These are phyloP conservation scores for Saccostrea glomerata DNA, from an alignment of 1,140 invertebrate species.

Conservation along the genomic window DNA sequence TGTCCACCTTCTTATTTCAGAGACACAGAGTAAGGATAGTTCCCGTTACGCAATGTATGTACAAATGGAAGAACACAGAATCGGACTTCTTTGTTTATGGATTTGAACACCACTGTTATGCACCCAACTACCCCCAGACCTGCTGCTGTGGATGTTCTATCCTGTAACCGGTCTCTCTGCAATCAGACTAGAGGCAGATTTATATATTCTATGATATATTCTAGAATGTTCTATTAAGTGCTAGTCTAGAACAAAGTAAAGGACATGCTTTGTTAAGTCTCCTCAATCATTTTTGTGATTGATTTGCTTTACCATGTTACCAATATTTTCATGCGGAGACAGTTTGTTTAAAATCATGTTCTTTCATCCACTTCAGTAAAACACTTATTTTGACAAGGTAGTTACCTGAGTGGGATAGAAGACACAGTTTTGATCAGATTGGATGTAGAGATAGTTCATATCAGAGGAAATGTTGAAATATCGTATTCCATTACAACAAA, in stretches of 20 bases:
- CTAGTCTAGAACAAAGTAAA: neutral
- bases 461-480: too few relatives aligned
- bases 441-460: too few relatives aligned
- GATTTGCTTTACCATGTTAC: neutral
- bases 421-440: too few relatives aligned
- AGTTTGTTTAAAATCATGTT: too few relatives aligned
- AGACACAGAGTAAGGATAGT: conserved; percentile 68
- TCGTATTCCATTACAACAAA: too few relatives aligned
- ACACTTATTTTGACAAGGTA: too few relatives aligned
- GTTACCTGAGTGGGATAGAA: too few relatives aligned
- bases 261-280: neutral
- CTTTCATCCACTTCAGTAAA: too few relatives aligned
- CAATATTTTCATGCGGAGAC: too few relatives aligned
- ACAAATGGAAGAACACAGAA: conserved; percentile 64
- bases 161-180: conserved; percentile 49
- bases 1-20: conserved; percentile 50
- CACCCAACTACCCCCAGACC: conserved; percentile 73
- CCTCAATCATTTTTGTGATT: neutral
- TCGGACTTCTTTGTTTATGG: conserved; percentile 74
- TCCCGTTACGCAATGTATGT: conserved; percentile 72
- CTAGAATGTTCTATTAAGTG: neutral
- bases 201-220: neutral
- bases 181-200: neutral
- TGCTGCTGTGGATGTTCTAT: conserved; percentile 75
- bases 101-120: conserved; percentile 71